A percentile compares a stretch with the other conserved stretches of the same genome.
Evolutionary conservation across 2,113 vertebrate species (phyloP).

Genomic region (Vimba vimba): DNA sequence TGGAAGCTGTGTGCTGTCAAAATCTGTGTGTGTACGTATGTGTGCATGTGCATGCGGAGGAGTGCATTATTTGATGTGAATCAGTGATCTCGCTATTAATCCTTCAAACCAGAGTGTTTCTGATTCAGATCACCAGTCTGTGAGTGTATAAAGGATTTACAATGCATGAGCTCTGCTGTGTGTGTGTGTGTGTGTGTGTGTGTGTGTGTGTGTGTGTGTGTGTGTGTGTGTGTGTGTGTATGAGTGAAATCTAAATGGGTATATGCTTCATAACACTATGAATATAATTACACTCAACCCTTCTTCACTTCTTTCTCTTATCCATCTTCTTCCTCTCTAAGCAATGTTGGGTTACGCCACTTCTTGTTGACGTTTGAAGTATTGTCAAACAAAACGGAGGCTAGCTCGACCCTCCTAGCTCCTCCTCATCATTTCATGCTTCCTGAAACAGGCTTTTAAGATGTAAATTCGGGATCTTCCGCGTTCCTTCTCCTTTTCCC

Average conservation of each 20-base stretch:
- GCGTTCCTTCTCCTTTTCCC: no score
- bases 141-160: slow-evolving; percentile 48
- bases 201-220: neutral
- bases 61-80: slow-evolving; percentile 49
- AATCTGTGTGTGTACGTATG: slow-evolving; percentile 14
- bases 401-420: no score
- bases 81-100: slow-evolving; percentile 51
- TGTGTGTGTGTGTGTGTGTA: neutral
- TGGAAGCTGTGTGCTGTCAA: slow-evolving; percentile 17
- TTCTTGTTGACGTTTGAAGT: no score
- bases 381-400: no score
- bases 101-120: slow-evolving; percentile 44
- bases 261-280: slow-evolving; percentile 1
- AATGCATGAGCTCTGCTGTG: slow-evolving; percentile 35
- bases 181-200: neutral
- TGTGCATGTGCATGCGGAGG: slow-evolving; percentile 46
- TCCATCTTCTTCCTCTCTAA: neutral
- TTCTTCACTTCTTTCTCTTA: slow-evolving; percentile 11
- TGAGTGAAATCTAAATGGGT: neutral
- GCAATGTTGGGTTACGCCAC: no score
- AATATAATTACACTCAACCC: slow-evolving; percentile 29
- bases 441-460: no score
- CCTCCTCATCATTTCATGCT: no score
- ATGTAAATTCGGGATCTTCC: no score
- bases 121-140: slow-evolving; percentile 39